Base-by-base conservation (phyloP, 2,113 vertebrate species). In the Sylvicapra grimmia region DNA sequence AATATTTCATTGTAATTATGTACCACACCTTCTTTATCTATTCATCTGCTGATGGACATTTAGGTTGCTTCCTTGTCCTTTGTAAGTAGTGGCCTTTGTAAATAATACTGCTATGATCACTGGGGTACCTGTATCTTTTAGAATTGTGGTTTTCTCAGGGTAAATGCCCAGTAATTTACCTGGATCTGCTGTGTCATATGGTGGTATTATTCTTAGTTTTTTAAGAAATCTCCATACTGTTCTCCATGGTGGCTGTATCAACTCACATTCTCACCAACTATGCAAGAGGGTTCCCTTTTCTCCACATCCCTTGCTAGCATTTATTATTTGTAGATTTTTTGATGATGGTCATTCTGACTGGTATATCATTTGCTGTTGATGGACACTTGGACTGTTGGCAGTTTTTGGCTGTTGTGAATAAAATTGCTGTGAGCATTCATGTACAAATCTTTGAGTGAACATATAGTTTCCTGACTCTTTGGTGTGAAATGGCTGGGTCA, bases 381-480 rank as follows among this genome's bases (percentile, higher is more conserved):
- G 49, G 40, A 68, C 44, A 47, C 54, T 84, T 77, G 77, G 54
- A 14, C 65, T 58, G 29, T 91, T 92, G 75, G 47, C 85, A 83
- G 56, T 54, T 93, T 93, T 58, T 83, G 7, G 13, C 29, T 86
- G 9, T 82, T 90, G 33, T 82, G 44, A 90, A 82, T 90, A 86
- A 93, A 89, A 75, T 82, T 90, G 18, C 31, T 61, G 8, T 94
- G 83, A 40, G 33, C 21, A 88, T 65, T 59, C n/a, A 47, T 59
- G 33, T 85, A 61, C 58, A 86, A n/a, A 65, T 79, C 40, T 82
- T 95, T 95, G 72, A 82, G 72, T 29, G 4, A 31, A 36, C 40
- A 53, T 61, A 31, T 63, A 80, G 44, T 96, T 97, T 97, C 77
- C 29, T 93, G 56, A 79, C 86, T 90, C 79, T 94, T 86, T 31